Percentiles rank a stretch among this genome's conserved stretches.
Conservation (phyloP, 2,113 vertebrate genomes). For the Galbula dea region DNA sequence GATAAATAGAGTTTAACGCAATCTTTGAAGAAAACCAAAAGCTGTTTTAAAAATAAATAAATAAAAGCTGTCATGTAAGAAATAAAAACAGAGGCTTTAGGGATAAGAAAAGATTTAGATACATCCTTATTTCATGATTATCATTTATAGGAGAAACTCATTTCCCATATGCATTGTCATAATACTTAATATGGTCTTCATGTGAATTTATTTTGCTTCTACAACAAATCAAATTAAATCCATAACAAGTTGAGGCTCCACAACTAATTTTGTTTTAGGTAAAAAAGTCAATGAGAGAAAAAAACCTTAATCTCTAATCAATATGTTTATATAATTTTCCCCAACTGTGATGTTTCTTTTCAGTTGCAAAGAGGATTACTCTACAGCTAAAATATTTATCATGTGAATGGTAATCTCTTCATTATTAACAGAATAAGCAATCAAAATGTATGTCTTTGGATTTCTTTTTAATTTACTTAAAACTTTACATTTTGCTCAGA, state of each 20-base stretch:
- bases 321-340: constrained; percentile 61
- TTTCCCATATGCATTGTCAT: constrained; percentile 3
- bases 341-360: constrained; percentile 17
- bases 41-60: constrained; percentile 26
- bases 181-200: constrained; percentile 16
- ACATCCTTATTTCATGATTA: constrained; percentile 53
- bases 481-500: constrained; percentile 15
- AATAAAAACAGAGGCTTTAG: constrained; percentile 68
- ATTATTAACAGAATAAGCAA: constrained; percentile 48
- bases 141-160: constrained; percentile 42
- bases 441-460: constrained; percentile 27
- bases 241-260: neutral
- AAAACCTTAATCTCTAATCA: constrained; percentile 62
- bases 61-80: constrained; percentile 48
- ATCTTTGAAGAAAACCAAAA: constrained; percentile 38
- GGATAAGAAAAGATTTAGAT: constrained; percentile 74
- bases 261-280: constrained; percentile 38
- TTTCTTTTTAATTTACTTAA: constrained; percentile 55
- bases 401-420: constrained; percentile 63
- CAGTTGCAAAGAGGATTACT: constrained; percentile 72
- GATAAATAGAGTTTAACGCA: constrained; percentile 31
- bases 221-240: constrained; percentile 59
- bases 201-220: constrained; percentile 33
- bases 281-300: constrained; percentile 77
- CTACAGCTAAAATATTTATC: constrained; percentile 54